Evolutionary conservation across 2,113 vertebrate genomes (phyloP), one percentile per base, ranked within the genome.

Genomic region (Psettodes erumei): DNA sequence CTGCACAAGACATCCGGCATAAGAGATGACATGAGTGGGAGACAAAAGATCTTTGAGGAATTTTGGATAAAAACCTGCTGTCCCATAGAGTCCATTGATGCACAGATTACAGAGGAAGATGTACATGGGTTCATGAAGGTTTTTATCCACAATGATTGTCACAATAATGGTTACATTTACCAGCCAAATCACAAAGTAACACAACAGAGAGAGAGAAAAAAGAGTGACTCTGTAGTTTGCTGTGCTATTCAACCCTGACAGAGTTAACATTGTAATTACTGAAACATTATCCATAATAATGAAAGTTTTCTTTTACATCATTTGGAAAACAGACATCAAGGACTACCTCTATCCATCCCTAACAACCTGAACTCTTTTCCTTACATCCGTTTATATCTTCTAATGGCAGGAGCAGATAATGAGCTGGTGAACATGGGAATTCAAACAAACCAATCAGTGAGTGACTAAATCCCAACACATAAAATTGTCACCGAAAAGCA

Each of bases 121-220:
- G 28, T 86, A 84, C 87, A 89, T 88, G 30, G 87, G 87, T 8
- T 85, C 73, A 71, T 86, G 84, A 33, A 89, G 79, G 15, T 5
- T 80, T 72, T 59, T 80, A 27, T 89, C 79, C 12, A 73, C 3
- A 15, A 83, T 54, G 3, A 81, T 59, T 2, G 48, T 64, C 5
- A 79, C 28, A 60, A 83, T 79, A 38, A 89, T 58, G 5, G 60
- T 79, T 27, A 82, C 0, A 71, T 89, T 89, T 4, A 77, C 27
- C 33, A 85, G 4, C 71, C 68, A 83, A 40, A 85, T 89, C 64
- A 87, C 50, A 69, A 37, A 56, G 18, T 89, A 89, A 73, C 64
- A 83, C 77, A 89, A 4, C 1, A 84, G 56, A 35, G 85, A 82
- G 4, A 82, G 42, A 59, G 6, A 4, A 54, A 87, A 89, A 15